Percentiles rank a stretch among this genome's conserved stretches.
Evolutionary conservation across 64 coral and sea anemone genomes (phyloP).

Genomic region (Stichodactyla mertensii): DNA sequence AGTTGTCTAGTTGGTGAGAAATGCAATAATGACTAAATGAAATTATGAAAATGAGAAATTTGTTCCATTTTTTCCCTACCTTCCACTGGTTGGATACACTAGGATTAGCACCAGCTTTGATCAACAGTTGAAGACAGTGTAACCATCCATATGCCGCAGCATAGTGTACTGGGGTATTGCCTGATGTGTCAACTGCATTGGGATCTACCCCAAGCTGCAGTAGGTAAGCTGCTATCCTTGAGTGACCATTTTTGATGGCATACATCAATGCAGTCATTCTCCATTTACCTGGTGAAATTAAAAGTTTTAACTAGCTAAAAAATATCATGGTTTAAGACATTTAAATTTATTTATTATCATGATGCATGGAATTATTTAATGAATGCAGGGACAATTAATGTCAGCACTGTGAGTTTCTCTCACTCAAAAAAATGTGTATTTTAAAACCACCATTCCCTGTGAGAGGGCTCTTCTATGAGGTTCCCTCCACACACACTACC

Average conservation of each 20-base stretch:
- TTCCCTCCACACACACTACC: too few species aligned
- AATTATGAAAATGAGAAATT: too few species aligned
- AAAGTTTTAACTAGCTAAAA: too few species aligned
- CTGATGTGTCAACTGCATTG: conserved; percentile 62
- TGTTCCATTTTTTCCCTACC: conserved; percentile 12
- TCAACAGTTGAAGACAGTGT: conserved; percentile 74
- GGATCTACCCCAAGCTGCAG: conserved; percentile 66
- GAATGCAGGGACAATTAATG: too few species aligned
- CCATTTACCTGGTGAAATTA: conserved; percentile 50
- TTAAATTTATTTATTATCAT: too few species aligned
- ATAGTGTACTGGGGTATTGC: conserved; percentile 75
- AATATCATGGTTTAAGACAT: too few species aligned
- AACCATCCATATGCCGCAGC: conserved; percentile 87
- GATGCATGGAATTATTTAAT: too few species aligned
- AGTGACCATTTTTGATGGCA: conserved; percentile 87
- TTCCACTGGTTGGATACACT: conserved; percentile 76
- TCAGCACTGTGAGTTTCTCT: too few species aligned
- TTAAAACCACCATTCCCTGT: too few species aligned
- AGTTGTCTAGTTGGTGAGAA: conserved; percentile 37
- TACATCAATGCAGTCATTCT: conserved; percentile 88
- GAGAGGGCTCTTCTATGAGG: too few species aligned
- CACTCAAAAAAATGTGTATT: too few species aligned
- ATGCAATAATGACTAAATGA: not conserved
- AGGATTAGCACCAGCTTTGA: conserved; percentile 69
- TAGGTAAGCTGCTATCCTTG: conserved; percentile 61